Percentiles rank a stretch among this genome's conserved stretches.
These are phyloP conservation scores for Idris sp. DNA, from an alignment of 1,140 invertebrate genomes.

Conservation along the genomic window DNA sequence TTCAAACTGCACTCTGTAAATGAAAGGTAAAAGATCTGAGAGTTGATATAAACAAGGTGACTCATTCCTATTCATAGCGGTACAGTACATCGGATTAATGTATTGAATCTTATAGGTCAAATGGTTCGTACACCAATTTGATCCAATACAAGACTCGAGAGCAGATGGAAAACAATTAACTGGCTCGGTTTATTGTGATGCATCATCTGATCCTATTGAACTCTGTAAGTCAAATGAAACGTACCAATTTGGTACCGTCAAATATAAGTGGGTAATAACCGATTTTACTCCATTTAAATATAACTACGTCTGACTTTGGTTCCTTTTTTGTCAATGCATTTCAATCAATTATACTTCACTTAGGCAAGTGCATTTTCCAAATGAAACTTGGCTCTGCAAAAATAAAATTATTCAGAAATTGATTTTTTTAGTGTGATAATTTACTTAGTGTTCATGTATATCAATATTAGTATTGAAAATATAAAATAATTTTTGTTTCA, in stretches of 20 bases:
- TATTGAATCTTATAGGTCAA: constrained; percentile 56
- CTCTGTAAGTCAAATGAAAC: constrained; percentile 59
- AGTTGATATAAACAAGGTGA: constrained; percentile 38
- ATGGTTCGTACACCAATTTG: constrained; percentile 44
- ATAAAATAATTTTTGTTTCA: too few species aligned
- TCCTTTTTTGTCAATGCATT: constrained; percentile 8
- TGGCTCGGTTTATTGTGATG: constrained; percentile 50
- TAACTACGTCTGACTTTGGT: constrained; percentile 18
- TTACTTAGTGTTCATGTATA: too few species aligned
- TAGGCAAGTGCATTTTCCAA: background rate
- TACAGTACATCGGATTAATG: constrained; percentile 30
- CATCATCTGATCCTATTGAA: constrained; percentile 45
- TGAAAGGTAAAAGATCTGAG: too few species aligned
- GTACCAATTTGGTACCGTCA: constrained; percentile 54
- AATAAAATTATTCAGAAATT: too few species aligned
- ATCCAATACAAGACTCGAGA: constrained; percentile 9
- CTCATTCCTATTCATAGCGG: constrained; percentile 49
- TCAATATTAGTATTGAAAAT: too few species aligned
- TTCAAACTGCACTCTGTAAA: too few species aligned
- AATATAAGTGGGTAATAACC: constrained; percentile 49
- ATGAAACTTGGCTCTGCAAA: too few species aligned
- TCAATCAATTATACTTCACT: constrained; percentile 18
- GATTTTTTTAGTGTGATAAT: too few species aligned
- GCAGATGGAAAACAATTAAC: constrained; percentile 40
- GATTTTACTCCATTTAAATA: constrained; percentile 47